These are phyloP conservation scores for Lithophane ornitopus DNA, from an alignment of 2,888 invertebrate genomes.

Conservation along the genomic window DNA sequence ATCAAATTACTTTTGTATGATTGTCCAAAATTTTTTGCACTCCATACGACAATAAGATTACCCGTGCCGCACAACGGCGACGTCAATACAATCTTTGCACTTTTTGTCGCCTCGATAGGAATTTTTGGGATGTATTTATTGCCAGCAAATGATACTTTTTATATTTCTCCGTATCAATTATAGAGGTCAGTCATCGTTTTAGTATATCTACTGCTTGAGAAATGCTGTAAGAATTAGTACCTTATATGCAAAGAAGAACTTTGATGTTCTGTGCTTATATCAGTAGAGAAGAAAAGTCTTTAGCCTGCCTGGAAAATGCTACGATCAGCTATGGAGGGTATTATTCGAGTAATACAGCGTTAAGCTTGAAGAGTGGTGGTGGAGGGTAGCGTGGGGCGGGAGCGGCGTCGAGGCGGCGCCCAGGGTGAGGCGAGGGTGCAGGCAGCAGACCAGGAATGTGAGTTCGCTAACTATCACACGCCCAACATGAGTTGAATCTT, in stretches of 20 bases:
- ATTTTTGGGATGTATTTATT: constrained; percentile 55
- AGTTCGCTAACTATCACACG: constrained; percentile 86
- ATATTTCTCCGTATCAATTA: constrained; percentile 21
- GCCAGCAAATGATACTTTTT: constrained; percentile 51
- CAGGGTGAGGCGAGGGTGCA: constrained; percentile 65
- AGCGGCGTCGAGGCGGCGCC: constrained; percentile 66
- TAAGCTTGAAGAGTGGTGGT: constrained; percentile 3
- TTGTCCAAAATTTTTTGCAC: constrained; percentile 81
- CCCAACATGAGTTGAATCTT: constrained; percentile 88
- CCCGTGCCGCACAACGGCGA: constrained; percentile 65
- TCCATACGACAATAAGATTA: constrained; percentile 73
- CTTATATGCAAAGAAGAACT: neutral
- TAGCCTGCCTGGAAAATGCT: neutral
- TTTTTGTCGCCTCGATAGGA: constrained; percentile 72
- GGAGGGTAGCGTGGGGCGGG: constrained; percentile 38
- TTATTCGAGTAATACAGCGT: neutral
- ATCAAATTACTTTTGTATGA: constrained; percentile 87
- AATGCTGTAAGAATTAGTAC: neutral
- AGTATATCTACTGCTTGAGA: neutral
- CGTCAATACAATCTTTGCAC: constrained; percentile 71
- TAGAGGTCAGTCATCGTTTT: constrained; percentile 5
- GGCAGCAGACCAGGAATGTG: constrained; percentile 82
- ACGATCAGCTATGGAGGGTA: neutral
- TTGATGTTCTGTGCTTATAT: neutral
- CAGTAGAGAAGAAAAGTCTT: neutral